These are phyloP conservation scores for Epinotia bilunana DNA, from an alignment of 2,888 invertebrate species.

Conservation along the genomic window DNA sequence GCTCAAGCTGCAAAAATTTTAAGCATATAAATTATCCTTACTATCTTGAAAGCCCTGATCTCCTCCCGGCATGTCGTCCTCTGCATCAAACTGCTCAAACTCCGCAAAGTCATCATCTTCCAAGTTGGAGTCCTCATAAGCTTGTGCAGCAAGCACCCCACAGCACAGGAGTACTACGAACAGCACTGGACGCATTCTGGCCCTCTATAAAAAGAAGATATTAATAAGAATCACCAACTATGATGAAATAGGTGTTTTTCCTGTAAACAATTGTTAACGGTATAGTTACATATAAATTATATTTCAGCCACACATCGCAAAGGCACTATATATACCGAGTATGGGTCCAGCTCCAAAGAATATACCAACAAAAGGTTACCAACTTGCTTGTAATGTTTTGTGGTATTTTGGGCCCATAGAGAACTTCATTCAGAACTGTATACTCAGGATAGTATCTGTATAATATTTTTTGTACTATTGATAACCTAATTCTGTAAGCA, in stretches of 20 bases:
- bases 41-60: slow-evolving; percentile 30
- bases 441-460: slow-evolving; percentile 17
- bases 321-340: no score
- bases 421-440: not conserved
- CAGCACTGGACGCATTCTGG: slow-evolving; percentile 67
- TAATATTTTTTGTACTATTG: not conserved
- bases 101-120: slow-evolving; percentile 98
- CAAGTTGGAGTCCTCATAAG: slow-evolving; percentile 71
- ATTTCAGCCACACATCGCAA: no score
- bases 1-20: not conserved
- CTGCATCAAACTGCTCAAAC: slow-evolving; percentile 94
- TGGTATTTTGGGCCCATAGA: no score
- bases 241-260: no score
- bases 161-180: slow-evolving; percentile 66
- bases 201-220: slow-evolving; percentile 46
- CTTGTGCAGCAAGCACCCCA: slow-evolving; percentile 64
- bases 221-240: not conserved
- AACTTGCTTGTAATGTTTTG: no score
- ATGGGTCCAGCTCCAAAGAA: no score
- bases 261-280: no score
- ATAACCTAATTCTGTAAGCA: not conserved
- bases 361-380: no score
- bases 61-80: slow-evolving; percentile 71
- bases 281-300: no score
- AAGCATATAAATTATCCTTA: not conserved